These are phyloP conservation scores for Rhodinocichla rosea DNA, from an alignment of 2,113 vertebrate genomes.

Conservation along the genomic window DNA sequence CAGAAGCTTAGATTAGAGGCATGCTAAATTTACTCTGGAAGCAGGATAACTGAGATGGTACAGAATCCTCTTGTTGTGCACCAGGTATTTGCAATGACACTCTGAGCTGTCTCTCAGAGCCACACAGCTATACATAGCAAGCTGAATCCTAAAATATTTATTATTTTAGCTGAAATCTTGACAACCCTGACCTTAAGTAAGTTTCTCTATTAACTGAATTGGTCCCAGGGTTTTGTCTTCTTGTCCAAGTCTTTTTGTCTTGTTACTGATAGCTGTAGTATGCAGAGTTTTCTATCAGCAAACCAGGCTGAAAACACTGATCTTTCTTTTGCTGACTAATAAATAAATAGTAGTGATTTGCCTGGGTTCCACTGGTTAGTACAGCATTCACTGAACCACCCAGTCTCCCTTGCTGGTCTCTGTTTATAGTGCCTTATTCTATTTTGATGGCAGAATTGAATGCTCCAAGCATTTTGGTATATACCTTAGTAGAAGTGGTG, in stretches of 20 bases:
- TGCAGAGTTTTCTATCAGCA: background rate
- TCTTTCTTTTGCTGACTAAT: background rate
- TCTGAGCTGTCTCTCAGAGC: background rate
- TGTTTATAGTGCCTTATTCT: background rate
- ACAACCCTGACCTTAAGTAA: background rate
- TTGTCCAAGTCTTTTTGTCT: background rate
- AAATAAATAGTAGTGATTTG: background rate
- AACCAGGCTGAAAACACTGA: background rate
- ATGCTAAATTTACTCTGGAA: background rate
- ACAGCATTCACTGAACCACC: background rate
- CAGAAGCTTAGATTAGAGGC: background rate
- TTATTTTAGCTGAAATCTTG: background rate
- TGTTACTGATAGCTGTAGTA: background rate
- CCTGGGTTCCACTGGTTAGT: background rate
- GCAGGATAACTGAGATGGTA: background rate
- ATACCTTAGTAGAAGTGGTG: background rate
- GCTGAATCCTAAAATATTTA: background rate
- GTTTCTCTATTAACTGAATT: background rate
- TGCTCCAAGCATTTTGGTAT: background rate
- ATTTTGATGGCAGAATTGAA: background rate
- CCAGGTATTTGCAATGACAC: background rate
- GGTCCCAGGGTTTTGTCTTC: background rate
- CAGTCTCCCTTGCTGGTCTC: background rate
- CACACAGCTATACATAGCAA: background rate
- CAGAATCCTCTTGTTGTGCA: background rate